A percentile compares a stretch with the other conserved stretches of the same genome.
phyloP scores from a whole-genome alignment of 2,888 invertebrate genomes.

The Parelbella ahira region DNA sequence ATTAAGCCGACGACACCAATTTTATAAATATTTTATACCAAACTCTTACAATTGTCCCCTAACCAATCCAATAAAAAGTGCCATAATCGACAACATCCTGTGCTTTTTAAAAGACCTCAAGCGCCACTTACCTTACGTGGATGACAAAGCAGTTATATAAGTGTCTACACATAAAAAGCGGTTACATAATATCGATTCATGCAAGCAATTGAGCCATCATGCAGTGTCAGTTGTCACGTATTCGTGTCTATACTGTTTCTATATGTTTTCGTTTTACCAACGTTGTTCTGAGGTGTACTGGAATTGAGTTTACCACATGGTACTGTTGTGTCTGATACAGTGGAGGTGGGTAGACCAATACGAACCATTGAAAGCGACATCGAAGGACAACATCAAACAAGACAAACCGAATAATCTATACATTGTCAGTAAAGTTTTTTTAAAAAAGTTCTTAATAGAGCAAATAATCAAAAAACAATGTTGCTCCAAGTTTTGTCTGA shows the following conservation, averaged over 20 bases:
- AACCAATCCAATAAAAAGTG: conserved; percentile 15
- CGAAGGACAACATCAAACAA: conserved; percentile 76
- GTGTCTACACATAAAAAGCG: conserved; percentile 76
- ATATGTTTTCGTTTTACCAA: conserved; percentile 30
- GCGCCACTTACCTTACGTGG: conserved; percentile 22
- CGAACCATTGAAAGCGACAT: conserved; percentile 78
- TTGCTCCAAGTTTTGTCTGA: no score
- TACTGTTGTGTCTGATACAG: conserved; percentile 55
- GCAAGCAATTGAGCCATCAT: conserved; percentile 70
- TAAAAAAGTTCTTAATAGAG: neutral
- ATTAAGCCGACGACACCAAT: no score
- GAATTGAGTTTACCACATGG: conserved; percentile 40
- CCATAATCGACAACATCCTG: conserved; percentile 19
- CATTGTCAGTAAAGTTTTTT: no score
- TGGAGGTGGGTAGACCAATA: conserved; percentile 70
- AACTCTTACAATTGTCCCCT: conserved; percentile 2
- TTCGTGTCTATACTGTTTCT: conserved; percentile 33
- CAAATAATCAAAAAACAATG: no score
- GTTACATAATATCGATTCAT: conserved; percentile 62
- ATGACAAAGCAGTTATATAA: conserved; percentile 19
- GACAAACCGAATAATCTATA: conserved; percentile 50
- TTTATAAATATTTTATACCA: no score
- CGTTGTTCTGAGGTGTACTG: conserved; percentile 47
- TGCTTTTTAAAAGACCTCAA: conserved; percentile 20
- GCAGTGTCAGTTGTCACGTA: conserved; percentile 66